Base-by-base conservation (phyloP, 2,888 invertebrate genomes). In the Diplolepis rosae region DNA sequence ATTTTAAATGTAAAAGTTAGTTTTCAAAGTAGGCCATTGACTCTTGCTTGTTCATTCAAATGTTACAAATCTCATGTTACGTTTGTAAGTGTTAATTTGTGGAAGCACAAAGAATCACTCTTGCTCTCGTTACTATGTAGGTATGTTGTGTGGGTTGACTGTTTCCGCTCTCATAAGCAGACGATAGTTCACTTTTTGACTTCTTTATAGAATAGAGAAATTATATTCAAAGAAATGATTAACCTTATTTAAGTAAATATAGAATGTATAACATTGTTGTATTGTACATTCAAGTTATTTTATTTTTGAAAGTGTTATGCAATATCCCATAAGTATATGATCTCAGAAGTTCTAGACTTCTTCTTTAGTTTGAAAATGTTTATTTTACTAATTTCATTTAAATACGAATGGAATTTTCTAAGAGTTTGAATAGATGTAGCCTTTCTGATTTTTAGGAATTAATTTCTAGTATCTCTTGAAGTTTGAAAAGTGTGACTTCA, bases 161-260 rank as follows among this genome's bases (percentile, higher is more conserved):
- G 56, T 39, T 61, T 61, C 56, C 56, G 56, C 56, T 61, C 56
- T 61, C 56, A 61, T 61, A 35, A 61, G 24, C 56, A 61, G 9
- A 32, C n/a, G 24, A 61, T 24, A 61, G 13, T 39, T 18, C 30
- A 30, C 54, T 32, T 15, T 4, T 18, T 22, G 11, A 6, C 22
- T 35, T 18, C n/a, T 32, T 61, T 24, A 35, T 11, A 24, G 13
- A 5, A 39, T 24, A 3, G 13, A n/a, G 22, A 39, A 45, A n/a
- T 9, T 6, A 3, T 1, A 6, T 45, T n/a, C 15, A 18, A 2
- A n/a, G n/a, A 5, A 56, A 4, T 18, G 1, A 13, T 35, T n/a
- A n/a, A n/a, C n/a, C n/a, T n/a, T n/a, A n/a, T n/a, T n/a, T n/a
- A n/a, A n/a, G n/a, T n/a, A n/a, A n/a, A n/a, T n/a, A n/a, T n/a